Evolutionary conservation across 2,113 vertebrate species (phyloP).

Genomic region (Xenopus tropicalis): DNA sequence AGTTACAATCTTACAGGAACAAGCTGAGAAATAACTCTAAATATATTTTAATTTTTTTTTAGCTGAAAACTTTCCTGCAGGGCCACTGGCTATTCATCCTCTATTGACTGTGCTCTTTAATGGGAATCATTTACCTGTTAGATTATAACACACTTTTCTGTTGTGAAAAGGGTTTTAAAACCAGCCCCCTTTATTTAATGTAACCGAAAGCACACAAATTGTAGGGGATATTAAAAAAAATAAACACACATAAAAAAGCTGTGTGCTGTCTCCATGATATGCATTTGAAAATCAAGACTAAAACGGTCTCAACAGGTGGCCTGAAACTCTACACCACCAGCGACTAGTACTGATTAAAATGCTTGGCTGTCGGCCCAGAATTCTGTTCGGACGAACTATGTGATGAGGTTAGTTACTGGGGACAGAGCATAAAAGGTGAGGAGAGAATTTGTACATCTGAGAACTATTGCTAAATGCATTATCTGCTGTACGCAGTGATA

Average conservation of each 20-base stretch:
- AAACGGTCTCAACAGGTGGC: constrained; percentile 53
- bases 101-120: too few species aligned
- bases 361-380: constrained; percentile 49
- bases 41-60: too few species aligned
- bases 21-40: too few species aligned
- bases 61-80: too few species aligned
- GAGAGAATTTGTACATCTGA: constrained; percentile 1
- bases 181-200: too few species aligned
- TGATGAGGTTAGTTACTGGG: constrained; percentile 6
- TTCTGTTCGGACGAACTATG: constrained; percentile 26
- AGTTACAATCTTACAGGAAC: too few species aligned
- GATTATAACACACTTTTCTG: too few species aligned
- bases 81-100: too few species aligned
- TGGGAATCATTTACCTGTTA: too few species aligned
- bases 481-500: too few species aligned
- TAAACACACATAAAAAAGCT: not conserved
- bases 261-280: constrained; percentile 41
- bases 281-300: constrained; percentile 46
- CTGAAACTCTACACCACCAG: constrained; percentile 49
- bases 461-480: too few species aligned
- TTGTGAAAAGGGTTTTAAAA: too few species aligned
- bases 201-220: not conserved
- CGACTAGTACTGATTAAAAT: constrained; percentile 43
- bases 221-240: not conserved
- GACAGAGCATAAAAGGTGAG: constrained; percentile 13